These are phyloP conservation scores for Dinoponera quadriceps DNA, from an alignment of 1,140 invertebrate genomes.

Conservation along the genomic window DNA sequence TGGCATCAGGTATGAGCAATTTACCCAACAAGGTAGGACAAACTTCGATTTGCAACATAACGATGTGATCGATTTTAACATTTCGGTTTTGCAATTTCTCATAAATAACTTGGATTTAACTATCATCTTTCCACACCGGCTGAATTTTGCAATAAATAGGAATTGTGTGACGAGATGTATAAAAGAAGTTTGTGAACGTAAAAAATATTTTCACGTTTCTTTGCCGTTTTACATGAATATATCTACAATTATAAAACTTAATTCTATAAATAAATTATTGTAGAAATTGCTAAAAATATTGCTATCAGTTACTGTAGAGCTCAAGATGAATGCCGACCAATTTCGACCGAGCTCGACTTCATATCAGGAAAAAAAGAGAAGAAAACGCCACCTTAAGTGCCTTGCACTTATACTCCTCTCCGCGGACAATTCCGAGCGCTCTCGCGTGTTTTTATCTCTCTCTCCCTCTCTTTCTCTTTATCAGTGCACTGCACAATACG, in stretches of 20 bases:
- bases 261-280: background rate
- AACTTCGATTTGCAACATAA: background rate
- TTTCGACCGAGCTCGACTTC: slow-evolving; percentile 1
- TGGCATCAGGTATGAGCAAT: background rate
- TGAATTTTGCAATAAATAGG: too few species aligned
- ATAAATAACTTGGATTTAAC: background rate
- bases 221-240: background rate
- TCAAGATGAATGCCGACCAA: background rate
- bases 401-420: background rate
- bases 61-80: background rate
- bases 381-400: background rate
- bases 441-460: slow-evolving; percentile 5
- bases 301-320: background rate
- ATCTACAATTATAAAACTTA: background rate
- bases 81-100: background rate
- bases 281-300: background rate
- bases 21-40: background rate
- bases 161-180: background rate
- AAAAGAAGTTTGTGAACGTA: background rate
- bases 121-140: too few species aligned
- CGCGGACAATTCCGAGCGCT: slow-evolving; percentile 16
- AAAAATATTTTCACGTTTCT: too few species aligned
- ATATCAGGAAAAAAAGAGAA: background rate
- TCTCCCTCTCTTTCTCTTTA: background rate
- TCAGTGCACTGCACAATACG: slow-evolving; percentile 10